A percentile compares a stretch with the other conserved stretches of the same genome.
These are phyloP conservation scores for Zhuqinia jingwanae DNA, from an alignment of 2,888 invertebrate genomes.

Conservation along the genomic window DNA sequence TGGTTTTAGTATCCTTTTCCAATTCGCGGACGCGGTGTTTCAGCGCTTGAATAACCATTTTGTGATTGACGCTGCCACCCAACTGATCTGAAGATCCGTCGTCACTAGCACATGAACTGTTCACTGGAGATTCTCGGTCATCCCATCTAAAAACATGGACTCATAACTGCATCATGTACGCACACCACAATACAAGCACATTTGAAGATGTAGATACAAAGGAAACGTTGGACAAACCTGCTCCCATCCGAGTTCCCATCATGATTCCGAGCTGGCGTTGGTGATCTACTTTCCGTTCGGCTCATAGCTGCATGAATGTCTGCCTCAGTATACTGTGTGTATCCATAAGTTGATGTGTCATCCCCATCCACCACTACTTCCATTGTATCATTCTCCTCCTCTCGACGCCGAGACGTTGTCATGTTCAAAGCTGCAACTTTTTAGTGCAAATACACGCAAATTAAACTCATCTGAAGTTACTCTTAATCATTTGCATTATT, in stretches of 20 bases:
- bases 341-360: conserved; percentile 91
- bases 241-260: conserved; percentile 68
- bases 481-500: too few relatives aligned
- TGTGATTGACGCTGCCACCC: conserved; percentile 74
- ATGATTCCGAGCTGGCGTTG: conserved; percentile 76
- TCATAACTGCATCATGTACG: too few relatives aligned
- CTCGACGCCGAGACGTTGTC: conserved; percentile 81
- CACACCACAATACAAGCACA: too few relatives aligned
- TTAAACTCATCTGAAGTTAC: too few relatives aligned
- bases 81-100: conserved; percentile 71
- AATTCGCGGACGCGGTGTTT: conserved; percentile 89
- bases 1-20: conserved; percentile 84
- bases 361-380: conserved; percentile 93
- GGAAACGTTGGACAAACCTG: conserved; percentile 62
- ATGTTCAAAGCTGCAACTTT: conserved; percentile 81
- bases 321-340: conserved; percentile 91
- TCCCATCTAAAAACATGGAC: conserved; percentile 58
- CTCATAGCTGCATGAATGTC: conserved; percentile 85
- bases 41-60: conserved; percentile 86
- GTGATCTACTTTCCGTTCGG: conserved; percentile 84
- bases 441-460: too few relatives aligned
- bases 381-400: conserved; percentile 86
- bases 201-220: too few relatives aligned
- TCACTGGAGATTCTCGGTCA: conserved; percentile 71
- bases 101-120: conserved; percentile 72